Base-by-base conservation (phyloP, 2,797 vertebrate genomes). In the Liasis olivaceus region DNA sequence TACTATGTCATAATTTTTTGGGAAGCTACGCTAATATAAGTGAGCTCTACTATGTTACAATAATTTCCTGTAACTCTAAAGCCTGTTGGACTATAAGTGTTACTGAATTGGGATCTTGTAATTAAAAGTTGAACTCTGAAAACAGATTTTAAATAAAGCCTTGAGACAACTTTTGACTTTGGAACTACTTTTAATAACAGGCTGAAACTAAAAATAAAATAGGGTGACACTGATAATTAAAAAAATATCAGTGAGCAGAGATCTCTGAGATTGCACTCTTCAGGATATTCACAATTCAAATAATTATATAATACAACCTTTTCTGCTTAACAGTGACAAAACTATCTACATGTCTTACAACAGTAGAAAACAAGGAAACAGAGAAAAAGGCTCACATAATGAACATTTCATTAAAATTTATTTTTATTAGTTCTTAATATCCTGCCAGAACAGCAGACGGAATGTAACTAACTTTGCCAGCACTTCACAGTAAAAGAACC, bases 341-440 rank as follows among this genome's bases (percentile, higher is more conserved):
- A 63, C 58, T 20, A 85, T 85, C 90, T 62, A 77, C 66, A 64
- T 42, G 36, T 77, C 66, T 81, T 81, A 69, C 51, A 81, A 17
- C n/a, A 87, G 22, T 8, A 90, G 66, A 56, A 66, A 77, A 51
- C 72, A 89, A 86, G 36, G 31, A 86, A 90, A 90, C 51, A 72
- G 47, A 84, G n/a, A 58, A 87, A 92, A n/a, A 63, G 87, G 26
- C 77, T 84, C 42, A 54, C 51, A 89, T 42, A 69, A 69, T 59
- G 24, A 51, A 42, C 42, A 63, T 63, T 92, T 92, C 64, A 87
- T 93, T 47, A 69, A 69, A 54, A 86, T 72, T 87, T 93, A 93
- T 90, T 93, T 89, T 81, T 31, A n/a, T 56, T 62, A 62, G 15
- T 90, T 87, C 31, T 54, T 81, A 56, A n/a, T 64, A 58, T 47